Percentiles rank a stretch among this genome's conserved stretches.
Evolutionary conservation across 2,113 vertebrate genomes (phyloP).

Genomic region (Platysternon megacephalum): DNA sequence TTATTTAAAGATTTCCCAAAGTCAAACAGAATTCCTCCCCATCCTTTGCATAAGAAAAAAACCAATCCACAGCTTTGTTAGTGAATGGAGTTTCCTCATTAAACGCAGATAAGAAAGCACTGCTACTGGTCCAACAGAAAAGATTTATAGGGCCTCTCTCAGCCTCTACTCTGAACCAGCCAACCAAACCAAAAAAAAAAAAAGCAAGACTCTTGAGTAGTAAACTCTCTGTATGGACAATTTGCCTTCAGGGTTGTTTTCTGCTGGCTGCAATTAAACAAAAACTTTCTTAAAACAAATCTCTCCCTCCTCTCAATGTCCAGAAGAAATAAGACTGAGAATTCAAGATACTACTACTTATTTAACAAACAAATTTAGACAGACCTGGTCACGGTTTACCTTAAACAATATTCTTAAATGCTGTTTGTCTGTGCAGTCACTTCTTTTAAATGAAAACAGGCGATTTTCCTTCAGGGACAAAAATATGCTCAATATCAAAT

Average conservation of each 20-base stretch:
- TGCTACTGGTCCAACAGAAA: neutral
- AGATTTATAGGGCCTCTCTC: slow-evolving; percentile 47
- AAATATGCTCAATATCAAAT: neutral
- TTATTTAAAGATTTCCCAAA: slow-evolving; percentile 34
- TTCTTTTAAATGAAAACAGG: slow-evolving; percentile 22
- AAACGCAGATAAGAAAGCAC: slow-evolving; percentile 18
- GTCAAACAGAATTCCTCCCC: slow-evolving; percentile 15
- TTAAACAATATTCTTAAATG: neutral
- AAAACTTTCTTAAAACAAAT: slow-evolving; percentile 11
- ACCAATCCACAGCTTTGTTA: neutral
- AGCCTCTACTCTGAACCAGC: neutral
- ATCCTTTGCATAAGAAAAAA: neutral
- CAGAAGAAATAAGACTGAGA: slow-evolving; percentile 3
- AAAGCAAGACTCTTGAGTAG: neutral
- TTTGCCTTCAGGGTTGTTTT: slow-evolving; percentile 35
- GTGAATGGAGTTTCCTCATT: slow-evolving; percentile 33
- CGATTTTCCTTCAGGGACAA: neutral
- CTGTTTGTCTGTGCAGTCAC: neutral
- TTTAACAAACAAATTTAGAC: neutral
- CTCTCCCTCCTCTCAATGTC: neutral
- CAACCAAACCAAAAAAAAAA: slow-evolving; percentile 14
- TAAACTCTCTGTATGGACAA: neutral
- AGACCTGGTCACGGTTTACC: neutral
- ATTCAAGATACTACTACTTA: neutral
- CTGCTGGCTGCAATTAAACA: slow-evolving; percentile 33